phyloP scores from a whole-genome alignment of 1,140 invertebrate species.

The Portunus trituberculatus region DNA sequence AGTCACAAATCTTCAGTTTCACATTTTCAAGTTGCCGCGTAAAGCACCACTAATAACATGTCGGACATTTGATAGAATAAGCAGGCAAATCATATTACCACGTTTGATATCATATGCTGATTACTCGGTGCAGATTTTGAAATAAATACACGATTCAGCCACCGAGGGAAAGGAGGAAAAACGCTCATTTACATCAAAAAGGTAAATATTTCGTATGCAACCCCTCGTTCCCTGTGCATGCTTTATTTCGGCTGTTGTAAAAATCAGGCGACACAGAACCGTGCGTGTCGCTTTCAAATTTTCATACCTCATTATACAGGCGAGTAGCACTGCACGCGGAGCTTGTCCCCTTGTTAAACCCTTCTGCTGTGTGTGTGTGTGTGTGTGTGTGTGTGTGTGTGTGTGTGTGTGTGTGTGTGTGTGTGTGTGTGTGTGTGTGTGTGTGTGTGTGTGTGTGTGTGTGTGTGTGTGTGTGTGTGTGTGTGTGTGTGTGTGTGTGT shows the following conservation, averaged over 20 bases:
- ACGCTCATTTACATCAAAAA: too few species aligned
- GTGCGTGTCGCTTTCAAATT: neutral
- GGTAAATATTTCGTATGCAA: neutral
- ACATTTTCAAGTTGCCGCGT: too few species aligned
- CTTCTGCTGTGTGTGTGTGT: neutral
- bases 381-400: constrained; percentile 24
- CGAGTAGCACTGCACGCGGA: neutral
- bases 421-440: neutral
- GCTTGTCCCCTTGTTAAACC: neutral
- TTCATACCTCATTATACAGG: neutral
- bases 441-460: constrained; percentile 29
- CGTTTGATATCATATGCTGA: too few species aligned
- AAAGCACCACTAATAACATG: too few species aligned
- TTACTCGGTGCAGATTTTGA: too few species aligned
- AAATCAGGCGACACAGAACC: neutral
- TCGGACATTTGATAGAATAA: too few species aligned
- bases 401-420: constrained; percentile 36
- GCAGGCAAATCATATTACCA: too few species aligned
- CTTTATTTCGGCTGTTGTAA: neutral
- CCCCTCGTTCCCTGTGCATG: neutral
- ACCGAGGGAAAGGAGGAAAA: too few species aligned
- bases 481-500: constrained; percentile 37
- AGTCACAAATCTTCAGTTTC: too few species aligned
- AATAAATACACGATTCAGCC: too few species aligned
- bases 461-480: neutral